phyloP scores from a whole-genome alignment of 2,113 vertebrate genomes.

The Saccopteryx bilineata region DNA sequence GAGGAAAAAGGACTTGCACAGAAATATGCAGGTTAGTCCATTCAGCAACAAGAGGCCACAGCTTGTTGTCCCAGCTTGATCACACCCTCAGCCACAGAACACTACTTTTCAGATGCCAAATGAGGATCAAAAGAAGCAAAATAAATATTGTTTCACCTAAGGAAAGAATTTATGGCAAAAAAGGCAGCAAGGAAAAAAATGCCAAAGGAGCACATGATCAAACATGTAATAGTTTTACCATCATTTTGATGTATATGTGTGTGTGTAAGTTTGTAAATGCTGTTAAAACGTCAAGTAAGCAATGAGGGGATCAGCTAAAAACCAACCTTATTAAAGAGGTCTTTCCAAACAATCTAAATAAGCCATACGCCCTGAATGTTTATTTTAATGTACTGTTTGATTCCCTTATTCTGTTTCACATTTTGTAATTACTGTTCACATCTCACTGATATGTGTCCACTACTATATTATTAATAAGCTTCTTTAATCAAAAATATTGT shows the following conservation, averaged over 20 bases:
- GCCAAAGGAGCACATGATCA: background rate
- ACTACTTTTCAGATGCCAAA: background rate
- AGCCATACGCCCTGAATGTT: background rate
- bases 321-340: background rate
- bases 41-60: background rate
- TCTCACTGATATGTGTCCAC: rapidly evolving
- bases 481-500: background rate
- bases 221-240: background rate
- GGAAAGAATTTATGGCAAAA: background rate
- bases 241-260: background rate
- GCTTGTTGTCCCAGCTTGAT: background rate
- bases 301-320: background rate
- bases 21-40: background rate
- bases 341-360: background rate
- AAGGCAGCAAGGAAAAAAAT: background rate
- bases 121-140: background rate
- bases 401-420: background rate
- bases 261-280: background rate
- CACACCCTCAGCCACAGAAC: background rate
- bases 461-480: background rate
- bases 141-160: rapidly evolving
- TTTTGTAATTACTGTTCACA: background rate
- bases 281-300: constrained; percentile 5
- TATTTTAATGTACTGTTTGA: background rate
- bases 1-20: background rate